Conservation (phyloP, 2,797 vertebrate species). For the Pseudochromis fuscus region DNA sequence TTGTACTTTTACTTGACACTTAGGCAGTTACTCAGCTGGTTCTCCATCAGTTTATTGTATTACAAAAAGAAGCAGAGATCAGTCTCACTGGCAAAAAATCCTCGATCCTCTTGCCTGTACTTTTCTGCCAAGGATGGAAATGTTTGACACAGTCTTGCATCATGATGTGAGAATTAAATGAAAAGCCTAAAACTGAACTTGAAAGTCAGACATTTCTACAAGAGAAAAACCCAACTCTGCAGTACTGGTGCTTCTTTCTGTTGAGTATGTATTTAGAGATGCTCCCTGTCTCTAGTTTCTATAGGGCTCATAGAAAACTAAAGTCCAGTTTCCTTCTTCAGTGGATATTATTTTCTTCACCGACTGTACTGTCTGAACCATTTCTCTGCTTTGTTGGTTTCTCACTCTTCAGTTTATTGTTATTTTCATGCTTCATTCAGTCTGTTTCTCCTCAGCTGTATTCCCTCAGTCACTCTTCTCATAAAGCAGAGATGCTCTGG, state of each 20-base stretch:
- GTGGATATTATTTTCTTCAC: constrained; percentile 9
- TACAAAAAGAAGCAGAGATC: constrained; percentile 18
- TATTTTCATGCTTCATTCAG: constrained; percentile 28
- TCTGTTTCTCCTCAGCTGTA: constrained; percentile 14
- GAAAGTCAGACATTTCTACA: background rate
- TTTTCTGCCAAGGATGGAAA: constrained; percentile 24
- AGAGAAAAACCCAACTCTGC: background rate
- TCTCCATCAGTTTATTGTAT: constrained; percentile 28
- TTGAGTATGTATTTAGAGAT: background rate
- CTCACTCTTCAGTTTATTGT: constrained; percentile 6
- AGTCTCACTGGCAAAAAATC: constrained; percentile 18
- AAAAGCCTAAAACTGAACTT: constrained; percentile 16
- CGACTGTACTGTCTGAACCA: constrained; percentile 1
- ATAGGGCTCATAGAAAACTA: background rate
- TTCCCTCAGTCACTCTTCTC: constrained; percentile 27
- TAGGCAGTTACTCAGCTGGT: constrained; percentile 18
- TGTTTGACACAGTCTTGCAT: constrained; percentile 35
- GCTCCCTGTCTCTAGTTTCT: background rate
- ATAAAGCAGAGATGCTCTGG: constrained; percentile 15
- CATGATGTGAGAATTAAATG: constrained; percentile 32
- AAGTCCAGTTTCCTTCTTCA: background rate
- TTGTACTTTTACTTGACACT: constrained; percentile 22
- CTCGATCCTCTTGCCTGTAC: constrained; percentile 29
- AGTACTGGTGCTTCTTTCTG: background rate
- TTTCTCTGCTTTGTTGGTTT: constrained; percentile 20